phyloP scores from a whole-genome alignment of 2,113 vertebrate genomes.

The Pomatostomus ruficeps region DNA sequence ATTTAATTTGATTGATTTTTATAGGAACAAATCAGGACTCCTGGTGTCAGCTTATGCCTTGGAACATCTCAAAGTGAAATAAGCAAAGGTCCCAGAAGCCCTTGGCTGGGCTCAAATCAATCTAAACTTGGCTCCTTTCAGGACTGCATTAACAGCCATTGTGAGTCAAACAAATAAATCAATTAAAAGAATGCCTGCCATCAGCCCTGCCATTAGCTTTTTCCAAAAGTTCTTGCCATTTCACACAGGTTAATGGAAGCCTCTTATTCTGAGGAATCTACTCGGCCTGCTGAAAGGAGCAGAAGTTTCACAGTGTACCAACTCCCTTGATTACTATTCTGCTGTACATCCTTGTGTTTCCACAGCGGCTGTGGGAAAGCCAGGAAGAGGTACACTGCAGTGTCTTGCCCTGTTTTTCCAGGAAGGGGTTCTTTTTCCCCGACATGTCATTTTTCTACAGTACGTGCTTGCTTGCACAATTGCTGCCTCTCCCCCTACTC shows the following conservation, averaged over 20 bases:
- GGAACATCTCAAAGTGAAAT: slow-evolving; percentile 5
- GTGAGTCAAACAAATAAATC: slow-evolving; percentile 17
- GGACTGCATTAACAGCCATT: not conserved
- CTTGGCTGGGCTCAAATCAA: slow-evolving; percentile 16
- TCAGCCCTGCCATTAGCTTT: not conserved
- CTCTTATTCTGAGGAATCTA: not conserved
- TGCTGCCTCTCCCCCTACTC: not conserved
- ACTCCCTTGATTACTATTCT: not conserved
- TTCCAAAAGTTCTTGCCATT: not conserved
- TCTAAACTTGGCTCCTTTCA: slow-evolving; percentile 21
- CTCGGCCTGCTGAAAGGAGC: not conserved
- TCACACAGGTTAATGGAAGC: not conserved
- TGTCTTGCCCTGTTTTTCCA: not conserved
- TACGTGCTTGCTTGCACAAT: not conserved
- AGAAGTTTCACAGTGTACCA: not conserved
- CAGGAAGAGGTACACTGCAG: not conserved
- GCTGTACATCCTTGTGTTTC: not conserved
- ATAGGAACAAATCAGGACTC: not conserved
- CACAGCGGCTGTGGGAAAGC: not conserved
- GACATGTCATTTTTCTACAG: not conserved
- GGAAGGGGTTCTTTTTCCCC: not conserved
- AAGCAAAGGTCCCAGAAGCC: slow-evolving; percentile 7
- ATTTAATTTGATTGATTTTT: not conserved
- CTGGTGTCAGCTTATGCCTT: not conserved
- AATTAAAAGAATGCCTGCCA: not conserved